Percentiles rank a stretch among this genome's conserved stretches.
Evolutionary conservation across 2,113 vertebrate species (phyloP).

Genomic region (Sitta europaea): DNA sequence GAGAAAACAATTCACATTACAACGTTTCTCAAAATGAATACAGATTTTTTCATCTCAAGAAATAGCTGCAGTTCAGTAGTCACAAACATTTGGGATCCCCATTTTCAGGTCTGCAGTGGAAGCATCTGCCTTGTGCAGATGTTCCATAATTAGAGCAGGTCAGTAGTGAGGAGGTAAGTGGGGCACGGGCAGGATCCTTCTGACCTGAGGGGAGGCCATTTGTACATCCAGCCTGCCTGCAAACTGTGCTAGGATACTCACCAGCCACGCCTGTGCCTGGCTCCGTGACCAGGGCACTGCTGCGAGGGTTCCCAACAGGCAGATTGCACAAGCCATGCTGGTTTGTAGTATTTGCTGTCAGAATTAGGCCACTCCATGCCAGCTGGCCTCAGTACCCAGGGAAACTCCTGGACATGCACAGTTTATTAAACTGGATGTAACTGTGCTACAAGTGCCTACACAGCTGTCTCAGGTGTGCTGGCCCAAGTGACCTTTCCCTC

Average conservation of each 20-base stretch:
- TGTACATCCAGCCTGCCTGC: neutral
- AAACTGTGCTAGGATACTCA: neutral
- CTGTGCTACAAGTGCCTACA: neutral
- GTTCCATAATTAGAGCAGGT: neutral
- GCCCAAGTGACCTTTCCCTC: neutral
- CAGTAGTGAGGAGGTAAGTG: neutral
- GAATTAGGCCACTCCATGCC: neutral
- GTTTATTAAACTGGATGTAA: neutral
- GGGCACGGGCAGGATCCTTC: neutral
- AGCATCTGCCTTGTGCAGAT: neutral
- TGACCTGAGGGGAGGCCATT: neutral
- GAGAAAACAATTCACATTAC: neutral
- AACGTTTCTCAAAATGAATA: neutral
- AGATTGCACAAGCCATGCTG: neutral
- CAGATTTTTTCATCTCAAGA: neutral
- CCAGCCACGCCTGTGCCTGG: neutral
- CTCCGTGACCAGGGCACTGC: neutral
- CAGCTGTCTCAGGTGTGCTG: neutral
- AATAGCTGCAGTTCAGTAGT: neutral
- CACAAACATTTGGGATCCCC: neutral
- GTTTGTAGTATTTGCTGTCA: neutral
- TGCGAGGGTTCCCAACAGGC: neutral
- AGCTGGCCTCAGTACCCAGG: neutral
- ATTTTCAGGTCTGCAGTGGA: neutral
- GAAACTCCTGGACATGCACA: neutral